Base-by-base conservation (phyloP, 1,140 invertebrate genomes). In the Apis dorsata region DNA sequence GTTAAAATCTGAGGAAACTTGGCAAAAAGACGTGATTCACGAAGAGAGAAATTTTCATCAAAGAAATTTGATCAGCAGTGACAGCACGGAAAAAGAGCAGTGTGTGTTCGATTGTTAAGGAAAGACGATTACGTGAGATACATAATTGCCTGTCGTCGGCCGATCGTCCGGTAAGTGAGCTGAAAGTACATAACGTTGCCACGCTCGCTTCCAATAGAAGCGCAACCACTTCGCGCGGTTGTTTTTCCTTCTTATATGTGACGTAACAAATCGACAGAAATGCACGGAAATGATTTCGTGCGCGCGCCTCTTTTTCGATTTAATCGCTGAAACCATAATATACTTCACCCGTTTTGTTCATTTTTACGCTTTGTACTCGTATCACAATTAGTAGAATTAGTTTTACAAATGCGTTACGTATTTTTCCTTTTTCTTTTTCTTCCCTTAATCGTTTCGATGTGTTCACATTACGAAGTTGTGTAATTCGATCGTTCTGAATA, bases 161-260 rank as follows among this genome's bases (percentile, higher is more conserved):
- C 72, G 55, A 55, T 51, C 15, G 15, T 44, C 63, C 63, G 80
- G 80, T 82, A 82, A 82, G 80, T 77, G 65, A 75, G 51, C 57
- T 75, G 71, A 81, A 75, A 81, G 79, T 75, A 44, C 34, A 44
- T 44, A 65, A 49, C 28, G 44, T n/a, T 70, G 44, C 68, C 34
- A 44, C 19, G 19, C 21, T 19, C 53, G 53, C 3, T 34, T 34
- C 34, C 13, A 19, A 49, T 21, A 13, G 63, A 69, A 70, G 15
- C 34, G 53, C 66, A 17, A 66, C 63, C 51, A 70, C 66, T 44
- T 19, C 17, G 21, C 15, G 21, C 53, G 13, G 28, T 11, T 74
- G 34, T 75, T 59, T 81, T 73, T 49, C 51, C 44, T 60, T 28
- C 51, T 75, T 28, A 74, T 49, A 66, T 49, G 51, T 73, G 72